phyloP scores from a whole-genome alignment of 2,888 invertebrate genomes.

The Sthenelais limicola region DNA sequence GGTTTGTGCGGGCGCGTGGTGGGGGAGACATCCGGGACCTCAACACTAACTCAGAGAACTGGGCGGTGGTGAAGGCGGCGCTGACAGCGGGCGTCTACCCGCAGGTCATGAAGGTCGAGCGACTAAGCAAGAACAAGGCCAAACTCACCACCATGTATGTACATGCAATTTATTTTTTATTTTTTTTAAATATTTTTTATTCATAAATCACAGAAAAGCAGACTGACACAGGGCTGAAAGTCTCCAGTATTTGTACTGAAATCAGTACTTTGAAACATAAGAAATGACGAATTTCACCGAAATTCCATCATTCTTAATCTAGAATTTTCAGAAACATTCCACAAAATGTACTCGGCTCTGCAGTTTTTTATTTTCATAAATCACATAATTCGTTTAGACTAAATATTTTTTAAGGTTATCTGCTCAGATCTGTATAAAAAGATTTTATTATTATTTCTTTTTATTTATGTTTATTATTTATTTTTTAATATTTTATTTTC shows the following conservation, averaged over 20 bases:
- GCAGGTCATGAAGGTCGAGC: conserved; percentile 83
- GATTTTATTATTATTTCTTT: background rate
- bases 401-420: too few relatives aligned
- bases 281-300: too few relatives aligned
- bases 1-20: conserved; percentile 79
- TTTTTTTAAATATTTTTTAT: conserved; percentile 1
- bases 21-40: conserved; percentile 81
- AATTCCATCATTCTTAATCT: too few relatives aligned
- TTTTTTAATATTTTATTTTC: conserved; percentile 6
- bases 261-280: too few relatives aligned
- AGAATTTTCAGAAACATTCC: too few relatives aligned
- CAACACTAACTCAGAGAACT: conserved; percentile 87
- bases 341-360: too few relatives aligned
- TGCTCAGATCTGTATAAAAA: too few relatives aligned
- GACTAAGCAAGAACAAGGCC: conserved; percentile 15
- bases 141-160: conserved; percentile 47
- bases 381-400: too few relatives aligned
- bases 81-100: conserved; percentile 92
- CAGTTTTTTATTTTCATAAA: too few relatives aligned
- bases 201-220: conserved; percentile 57
- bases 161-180: background rate
- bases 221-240: too few relatives aligned
- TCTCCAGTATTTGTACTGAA: too few relatives aligned
- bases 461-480: conserved; percentile 11
- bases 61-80: conserved; percentile 93